Evolutionary conservation across 2,888 invertebrate genomes (phyloP).

Genomic region (Eurois occulta): DNA sequence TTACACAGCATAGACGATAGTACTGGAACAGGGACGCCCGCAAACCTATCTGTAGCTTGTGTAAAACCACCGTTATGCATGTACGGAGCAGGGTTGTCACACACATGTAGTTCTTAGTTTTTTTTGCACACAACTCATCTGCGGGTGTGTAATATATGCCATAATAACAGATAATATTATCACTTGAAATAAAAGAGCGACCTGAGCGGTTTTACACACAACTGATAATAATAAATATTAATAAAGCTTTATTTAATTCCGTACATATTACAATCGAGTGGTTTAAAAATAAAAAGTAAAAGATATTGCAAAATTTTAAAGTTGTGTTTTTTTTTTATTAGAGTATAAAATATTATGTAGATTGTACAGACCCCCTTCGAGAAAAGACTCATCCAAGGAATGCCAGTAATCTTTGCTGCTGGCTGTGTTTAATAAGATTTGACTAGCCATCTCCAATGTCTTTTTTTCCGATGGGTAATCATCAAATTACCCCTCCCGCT

Average conservation of each 20-base stretch:
- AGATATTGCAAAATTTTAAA: no score
- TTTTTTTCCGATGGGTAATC: no score
- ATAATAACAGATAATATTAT: no score
- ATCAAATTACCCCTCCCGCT: no score
- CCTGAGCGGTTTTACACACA: no score
- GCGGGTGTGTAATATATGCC: no score
- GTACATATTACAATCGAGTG: background rate
- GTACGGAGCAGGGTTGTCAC: conserved; percentile 48
- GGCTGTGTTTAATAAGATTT: background rate
- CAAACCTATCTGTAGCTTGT: conserved; percentile 53
- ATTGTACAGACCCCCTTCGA: background rate
- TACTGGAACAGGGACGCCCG: conserved; percentile 24
- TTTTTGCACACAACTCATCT: background rate
- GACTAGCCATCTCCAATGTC: no score
- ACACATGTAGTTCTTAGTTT: background rate
- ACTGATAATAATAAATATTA: background rate
- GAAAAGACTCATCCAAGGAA: background rate
- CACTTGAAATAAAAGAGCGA: no score
- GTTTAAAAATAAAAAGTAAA: background rate
- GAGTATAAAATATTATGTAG: no score
- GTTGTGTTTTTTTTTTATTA: no score
- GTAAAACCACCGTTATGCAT: conserved; percentile 58
- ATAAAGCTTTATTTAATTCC: no score
- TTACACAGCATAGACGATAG: conserved; percentile 40
- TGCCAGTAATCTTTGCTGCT: background rate